Conservation (phyloP, 1,140 invertebrate genomes). For the Harpegnathos saltator region DNA sequence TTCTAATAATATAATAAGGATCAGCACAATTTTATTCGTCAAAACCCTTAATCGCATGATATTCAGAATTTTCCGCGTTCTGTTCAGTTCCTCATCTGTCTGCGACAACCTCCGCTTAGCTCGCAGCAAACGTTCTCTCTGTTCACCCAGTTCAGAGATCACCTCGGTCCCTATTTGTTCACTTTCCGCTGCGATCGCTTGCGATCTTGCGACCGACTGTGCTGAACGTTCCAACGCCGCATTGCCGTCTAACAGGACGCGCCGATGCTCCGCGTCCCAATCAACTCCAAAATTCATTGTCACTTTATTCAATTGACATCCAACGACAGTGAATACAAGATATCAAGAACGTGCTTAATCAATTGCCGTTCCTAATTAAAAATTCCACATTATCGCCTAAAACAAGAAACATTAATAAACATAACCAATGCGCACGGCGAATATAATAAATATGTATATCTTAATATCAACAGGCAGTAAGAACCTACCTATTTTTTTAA, state of each 20-base stretch:
- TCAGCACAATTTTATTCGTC: conserved; percentile 89
- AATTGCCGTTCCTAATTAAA: neutral
- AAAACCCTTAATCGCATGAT: conserved; percentile 88
- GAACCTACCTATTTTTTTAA: neutral
- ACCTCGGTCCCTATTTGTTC: conserved; percentile 93
- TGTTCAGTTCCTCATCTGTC: conserved; percentile 88
- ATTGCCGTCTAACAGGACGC: conserved; percentile 87
- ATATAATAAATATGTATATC: neutral
- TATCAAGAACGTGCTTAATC: neutral
- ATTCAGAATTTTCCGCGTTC: conserved; percentile 87
- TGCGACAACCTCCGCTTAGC: conserved; percentile 88
- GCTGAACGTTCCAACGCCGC: conserved; percentile 88
- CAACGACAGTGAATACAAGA: neutral
- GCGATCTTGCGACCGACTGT: conserved; percentile 89
- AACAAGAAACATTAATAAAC: neutral
- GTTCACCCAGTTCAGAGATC: conserved; percentile 88
- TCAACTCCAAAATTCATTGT: conserved; percentile 82
- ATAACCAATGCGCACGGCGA: neutral
- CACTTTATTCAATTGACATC: conserved; percentile 41
- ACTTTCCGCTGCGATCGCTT: conserved; percentile 91
- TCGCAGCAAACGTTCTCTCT: conserved; percentile 88
- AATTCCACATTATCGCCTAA: neutral
- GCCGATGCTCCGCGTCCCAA: conserved; percentile 86
- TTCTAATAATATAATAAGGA: conserved; percentile 90
- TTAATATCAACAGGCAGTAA: neutral